Evolutionary conservation across 2,888 invertebrate species (phyloP), one percentile per base, ranked within the genome.

Genomic region (Cheilosia grossa): DNA sequence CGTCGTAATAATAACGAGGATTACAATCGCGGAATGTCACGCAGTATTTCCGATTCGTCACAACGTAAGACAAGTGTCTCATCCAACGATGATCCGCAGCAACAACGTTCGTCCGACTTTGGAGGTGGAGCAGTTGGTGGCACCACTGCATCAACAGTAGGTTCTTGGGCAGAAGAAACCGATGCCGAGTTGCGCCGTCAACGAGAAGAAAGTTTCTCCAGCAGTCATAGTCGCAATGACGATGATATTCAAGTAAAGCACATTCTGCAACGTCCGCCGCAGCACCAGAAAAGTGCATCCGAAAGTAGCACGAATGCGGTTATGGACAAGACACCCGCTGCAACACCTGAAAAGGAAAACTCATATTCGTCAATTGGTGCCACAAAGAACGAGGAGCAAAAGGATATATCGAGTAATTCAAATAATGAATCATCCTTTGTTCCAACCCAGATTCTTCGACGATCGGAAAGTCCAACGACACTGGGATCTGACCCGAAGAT

Each of bases 91-190:
- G 91, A 91, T 67, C 87, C 89, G 13, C 63, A 88, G 85, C 75
- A 88, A 86, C 72, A 86, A 80, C 58, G 88, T 82, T 72, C 88
- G 85, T 70, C 87, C 54, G 75, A 87, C 87, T 78, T 78, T 54
- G 69, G 72, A 42, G 78, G 54, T 9, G 81, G 77, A 5, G 75
- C 70, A 4, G 77, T 74, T 72, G 88, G 81, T 17, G 70, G 78
- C 19, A 77, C 81, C 10, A 69, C 81, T 17, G 86, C 87, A 5
- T 87, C 89, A 1, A 79, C 88, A 10, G 88, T 89, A 0, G 90
- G 89, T 0, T 93, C 93, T 4, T 93, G 93, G 93, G 92, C 93
- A 0, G 93, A 93, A 87, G 92, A 92, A 88, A 91, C 91, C 4
- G 92, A 92, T 82, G 89, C 90, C 1, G 91, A 91, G 47, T 88